These are phyloP conservation scores for Fissipunctia ypsillon DNA, from an alignment of 2,888 invertebrate genomes.

Conservation along the genomic window DNA sequence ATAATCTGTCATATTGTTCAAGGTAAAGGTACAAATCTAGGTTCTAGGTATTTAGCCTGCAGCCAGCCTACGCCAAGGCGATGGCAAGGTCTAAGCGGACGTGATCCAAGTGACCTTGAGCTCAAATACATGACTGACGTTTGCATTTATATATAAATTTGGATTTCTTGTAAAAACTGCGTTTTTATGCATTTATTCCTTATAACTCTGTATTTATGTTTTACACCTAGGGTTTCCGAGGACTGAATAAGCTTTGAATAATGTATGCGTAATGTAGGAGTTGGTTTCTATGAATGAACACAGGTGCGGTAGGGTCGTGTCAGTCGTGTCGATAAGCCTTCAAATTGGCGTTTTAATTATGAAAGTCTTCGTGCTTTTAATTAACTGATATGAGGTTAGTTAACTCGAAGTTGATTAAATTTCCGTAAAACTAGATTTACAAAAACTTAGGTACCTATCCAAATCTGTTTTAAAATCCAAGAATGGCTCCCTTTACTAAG, in stretches of 20 bases:
- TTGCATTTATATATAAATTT: conserved; percentile 52
- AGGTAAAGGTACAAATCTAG: conserved; percentile 21
- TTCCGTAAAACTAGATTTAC: not conserved
- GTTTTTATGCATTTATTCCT: conserved; percentile 15
- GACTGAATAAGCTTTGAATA: conserved; percentile 35
- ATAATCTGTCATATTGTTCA: not conserved
- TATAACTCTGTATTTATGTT: not conserved
- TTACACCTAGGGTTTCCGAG: not conserved
- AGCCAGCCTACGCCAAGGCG: conserved; percentile 51
- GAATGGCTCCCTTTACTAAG: not conserved
- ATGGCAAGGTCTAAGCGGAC: conserved; percentile 61
- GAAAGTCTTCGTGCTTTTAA: not conserved
- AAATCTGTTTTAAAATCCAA: not conserved
- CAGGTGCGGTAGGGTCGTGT: not conserved
- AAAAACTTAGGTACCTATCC: not conserved
- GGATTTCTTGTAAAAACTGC: conserved; percentile 46
- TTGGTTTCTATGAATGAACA: conserved; percentile 27
- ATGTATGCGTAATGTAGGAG: conserved; percentile 19
- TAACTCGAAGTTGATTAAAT: conserved; percentile 8
- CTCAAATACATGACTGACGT: conserved; percentile 51
- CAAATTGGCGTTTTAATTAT: conserved; percentile 5
- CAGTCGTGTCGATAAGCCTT: too few relatives aligned
- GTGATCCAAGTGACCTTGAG: conserved; percentile 60
- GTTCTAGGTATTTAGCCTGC: conserved; percentile 32
- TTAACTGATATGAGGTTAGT: not conserved